Conservation (phyloP, 2,888 invertebrate species). For the Phania funesta region DNA sequence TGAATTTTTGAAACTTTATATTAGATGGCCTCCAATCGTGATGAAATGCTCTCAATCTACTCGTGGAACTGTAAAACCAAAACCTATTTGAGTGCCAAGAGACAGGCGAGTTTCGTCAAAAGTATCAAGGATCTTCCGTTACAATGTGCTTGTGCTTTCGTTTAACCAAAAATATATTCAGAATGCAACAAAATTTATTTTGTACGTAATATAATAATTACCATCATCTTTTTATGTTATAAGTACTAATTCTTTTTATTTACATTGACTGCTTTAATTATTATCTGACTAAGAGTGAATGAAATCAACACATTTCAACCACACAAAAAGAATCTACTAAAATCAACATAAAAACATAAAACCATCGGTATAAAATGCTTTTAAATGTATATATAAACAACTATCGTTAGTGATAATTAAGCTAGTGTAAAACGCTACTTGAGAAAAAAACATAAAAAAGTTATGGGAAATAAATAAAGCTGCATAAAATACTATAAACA, state of each 20-base stretch:
- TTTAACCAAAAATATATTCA: background rate
- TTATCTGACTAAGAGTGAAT: background rate
- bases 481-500: background rate
- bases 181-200: background rate
- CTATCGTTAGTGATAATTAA: constrained; percentile 61
- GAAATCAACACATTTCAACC: background rate
- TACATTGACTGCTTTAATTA: background rate
- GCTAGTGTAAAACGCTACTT: constrained; percentile 45
- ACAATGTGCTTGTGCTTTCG: background rate
- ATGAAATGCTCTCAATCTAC: no score
- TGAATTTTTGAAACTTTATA: no score
- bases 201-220: background rate
- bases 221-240: background rate
- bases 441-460: background rate
- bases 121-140: background rate
- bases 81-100: no score
- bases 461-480: background rate
- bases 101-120: no score
- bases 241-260: background rate
- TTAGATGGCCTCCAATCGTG: no score
- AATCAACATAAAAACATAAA: constrained; percentile 22
- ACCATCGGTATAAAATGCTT: constrained; percentile 45
- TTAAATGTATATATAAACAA: background rate
- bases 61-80: no score
- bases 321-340: background rate